phyloP scores from a whole-genome alignment of 2,113 vertebrate species.

The Lipophrys pholis region DNA sequence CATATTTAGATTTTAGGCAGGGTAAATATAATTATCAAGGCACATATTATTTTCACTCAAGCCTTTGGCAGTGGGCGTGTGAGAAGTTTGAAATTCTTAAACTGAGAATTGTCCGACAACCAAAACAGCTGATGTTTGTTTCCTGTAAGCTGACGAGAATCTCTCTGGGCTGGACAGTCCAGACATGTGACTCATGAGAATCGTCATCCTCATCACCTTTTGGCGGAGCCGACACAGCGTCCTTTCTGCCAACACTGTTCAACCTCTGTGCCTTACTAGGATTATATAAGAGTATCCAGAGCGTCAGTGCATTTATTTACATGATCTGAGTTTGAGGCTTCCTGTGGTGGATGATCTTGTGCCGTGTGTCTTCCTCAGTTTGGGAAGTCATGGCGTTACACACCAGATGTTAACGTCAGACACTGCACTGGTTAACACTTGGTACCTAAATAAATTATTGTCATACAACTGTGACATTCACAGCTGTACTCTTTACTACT shows the following conservation, averaged over 20 bases:
- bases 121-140: slow-evolving; percentile 42
- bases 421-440: neutral
- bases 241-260: slow-evolving; percentile 23
- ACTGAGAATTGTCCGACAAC: neutral
- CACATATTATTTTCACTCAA: no score
- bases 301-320: neutral
- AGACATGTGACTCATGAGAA: slow-evolving; percentile 58
- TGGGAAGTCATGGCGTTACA: neutral
- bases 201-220: slow-evolving; percentile 43
- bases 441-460: neutral
- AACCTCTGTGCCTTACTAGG: neutral
- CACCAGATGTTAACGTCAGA: neutral
- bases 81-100: neutral
- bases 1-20: no score
- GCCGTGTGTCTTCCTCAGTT: neutral
- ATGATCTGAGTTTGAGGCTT: slow-evolving; percentile 4
- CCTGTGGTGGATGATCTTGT: neutral
- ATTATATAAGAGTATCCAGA: slow-evolving; percentile 17
- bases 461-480: neutral
- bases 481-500: neutral
- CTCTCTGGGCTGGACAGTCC: slow-evolving; percentile 29
- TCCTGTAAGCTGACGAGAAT: slow-evolving; percentile 37
- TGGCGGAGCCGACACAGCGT: slow-evolving; percentile 32
- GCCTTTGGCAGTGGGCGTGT: neutral
- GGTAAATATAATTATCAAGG: no score